A percentile compares a stretch with the other conserved stretches of the same genome.
phyloP scores from a whole-genome alignment of 2,113 vertebrate genomes.

The Ceratotherium simum region DNA sequence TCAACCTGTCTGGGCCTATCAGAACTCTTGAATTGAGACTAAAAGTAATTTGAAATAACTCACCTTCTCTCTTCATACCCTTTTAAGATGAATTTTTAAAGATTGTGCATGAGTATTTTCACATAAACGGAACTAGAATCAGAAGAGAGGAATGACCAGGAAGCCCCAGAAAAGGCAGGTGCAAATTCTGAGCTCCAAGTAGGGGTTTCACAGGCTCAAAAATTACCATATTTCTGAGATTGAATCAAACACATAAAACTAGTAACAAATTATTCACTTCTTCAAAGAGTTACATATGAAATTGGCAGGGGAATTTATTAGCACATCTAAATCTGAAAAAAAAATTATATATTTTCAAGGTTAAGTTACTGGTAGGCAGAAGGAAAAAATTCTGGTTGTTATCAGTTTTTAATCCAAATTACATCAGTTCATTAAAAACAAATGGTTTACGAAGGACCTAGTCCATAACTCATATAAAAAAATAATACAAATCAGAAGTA shows the following conservation, averaged over 20 bases:
- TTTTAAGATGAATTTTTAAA: not conserved
- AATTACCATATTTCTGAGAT: not conserved
- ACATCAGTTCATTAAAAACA: conserved; percentile 11
- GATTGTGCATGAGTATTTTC: not conserved
- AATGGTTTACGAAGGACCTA: not conserved
- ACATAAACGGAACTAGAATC: not conserved
- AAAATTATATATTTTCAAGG: not conserved
- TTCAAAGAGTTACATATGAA: not conserved
- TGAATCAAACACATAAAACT: conserved; percentile 26
- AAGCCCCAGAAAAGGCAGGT: not conserved
- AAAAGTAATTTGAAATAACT: conserved; percentile 9
- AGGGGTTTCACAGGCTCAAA: not conserved
- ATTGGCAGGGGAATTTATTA: not conserved
- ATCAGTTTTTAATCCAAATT: conserved; percentile 30
- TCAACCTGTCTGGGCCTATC: not conserved
- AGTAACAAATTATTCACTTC: not conserved
- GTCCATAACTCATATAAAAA: not conserved
- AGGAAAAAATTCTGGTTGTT: not conserved
- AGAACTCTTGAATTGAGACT: conserved; percentile 11
- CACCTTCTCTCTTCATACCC: not conserved
- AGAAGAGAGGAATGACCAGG: not conserved
- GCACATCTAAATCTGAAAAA: conserved; percentile 11
- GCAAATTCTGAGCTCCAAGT: not conserved
- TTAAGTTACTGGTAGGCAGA: not conserved
- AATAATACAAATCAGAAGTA: not conserved